Base-by-base conservation (phyloP, 2,888 invertebrate genomes). In the Augiades crinisus region DNA sequence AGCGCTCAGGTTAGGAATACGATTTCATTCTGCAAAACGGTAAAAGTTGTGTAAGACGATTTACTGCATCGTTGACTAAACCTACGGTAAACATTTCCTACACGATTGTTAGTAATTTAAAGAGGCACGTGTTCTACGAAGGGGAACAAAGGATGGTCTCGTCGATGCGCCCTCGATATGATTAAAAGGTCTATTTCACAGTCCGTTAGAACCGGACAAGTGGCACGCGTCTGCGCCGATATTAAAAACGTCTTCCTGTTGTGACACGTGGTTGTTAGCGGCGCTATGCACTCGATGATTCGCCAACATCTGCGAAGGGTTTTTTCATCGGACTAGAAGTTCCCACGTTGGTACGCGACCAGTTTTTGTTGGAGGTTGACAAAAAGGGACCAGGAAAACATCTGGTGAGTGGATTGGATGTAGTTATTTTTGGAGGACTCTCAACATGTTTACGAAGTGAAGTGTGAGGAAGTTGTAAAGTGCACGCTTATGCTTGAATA, bases 341-440 rank as follows among this genome's bases (percentile, higher is more conserved):
- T 87, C 87, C 84, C 87, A 87, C 87, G 85, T 74, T 69, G 77
- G 75, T 68, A 73, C 70, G 75, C 71, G 78, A 76, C 75, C 57
- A 67, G 72, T 84, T 83, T 76, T 78, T 75, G 67, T 58, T 46
- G 55, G 46, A 47, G 33, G 30, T n/a, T 37, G 21, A 51, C 60
- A 84, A 77, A 86, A 83, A 71, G 56, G 53, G 16, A 67, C 68
- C 70, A 79, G 75, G 80, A 75, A 72, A 72, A 77, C 88, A 89
- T 87, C 85, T 88, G 87, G 80, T 56, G 66, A 66, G 63, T 67
- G 67, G 66, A 68, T 30, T 12, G 12, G 30, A 38, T 70, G 63
- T 59, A 59, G 67, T 67, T 86, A 88, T 84, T 78, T 87, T 74
- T 65, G 72, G 83, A 71, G 53, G 56, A 58, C 63, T 65, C 64